Conservation (phyloP, 2,113 vertebrate species). For the Megalops atlanticus region DNA sequence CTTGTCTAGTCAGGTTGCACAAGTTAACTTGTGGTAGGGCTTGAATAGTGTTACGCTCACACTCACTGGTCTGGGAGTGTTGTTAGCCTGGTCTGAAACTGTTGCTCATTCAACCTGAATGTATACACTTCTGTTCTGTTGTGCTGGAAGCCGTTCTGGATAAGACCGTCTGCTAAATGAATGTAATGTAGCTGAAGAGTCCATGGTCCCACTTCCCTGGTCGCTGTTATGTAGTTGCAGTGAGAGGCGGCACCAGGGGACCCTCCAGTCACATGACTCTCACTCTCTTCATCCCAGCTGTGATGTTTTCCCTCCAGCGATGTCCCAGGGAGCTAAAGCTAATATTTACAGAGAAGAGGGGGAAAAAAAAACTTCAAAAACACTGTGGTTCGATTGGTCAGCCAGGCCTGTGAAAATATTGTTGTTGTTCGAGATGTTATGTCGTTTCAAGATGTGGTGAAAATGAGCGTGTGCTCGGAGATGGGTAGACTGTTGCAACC, state of each 20-base stretch:
- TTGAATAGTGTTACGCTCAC: no score
- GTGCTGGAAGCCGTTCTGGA: no score
- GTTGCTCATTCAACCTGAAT: no score
- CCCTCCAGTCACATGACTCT: not conserved
- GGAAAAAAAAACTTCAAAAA: not conserved
- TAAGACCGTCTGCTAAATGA: no score
- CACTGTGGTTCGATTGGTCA: not conserved
- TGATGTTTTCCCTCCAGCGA: not conserved
- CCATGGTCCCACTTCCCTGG: slow-evolving; percentile 17
- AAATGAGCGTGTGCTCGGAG: not conserved
- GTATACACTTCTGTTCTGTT: no score
- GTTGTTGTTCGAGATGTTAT: slow-evolving; percentile 2
- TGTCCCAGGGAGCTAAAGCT: slow-evolving; percentile 8
- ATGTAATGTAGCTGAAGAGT: no score
- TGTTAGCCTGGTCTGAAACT: no score
- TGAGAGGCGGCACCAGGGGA: not conserved
- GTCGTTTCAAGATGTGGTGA: not conserved
- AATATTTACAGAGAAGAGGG: slow-evolving; percentile 33
- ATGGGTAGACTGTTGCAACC: not conserved
- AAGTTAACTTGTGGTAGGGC: no score
- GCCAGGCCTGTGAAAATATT: slow-evolving; percentile 23
- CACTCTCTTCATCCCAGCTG: slow-evolving; percentile 6
- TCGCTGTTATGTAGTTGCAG: slow-evolving; percentile 18
- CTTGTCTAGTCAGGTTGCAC: no score
- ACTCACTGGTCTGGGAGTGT: no score